Evolutionary conservation across 2,888 invertebrate genomes (phyloP), one percentile per base, ranked within the genome.

Genomic region (Papilio protenor): DNA sequence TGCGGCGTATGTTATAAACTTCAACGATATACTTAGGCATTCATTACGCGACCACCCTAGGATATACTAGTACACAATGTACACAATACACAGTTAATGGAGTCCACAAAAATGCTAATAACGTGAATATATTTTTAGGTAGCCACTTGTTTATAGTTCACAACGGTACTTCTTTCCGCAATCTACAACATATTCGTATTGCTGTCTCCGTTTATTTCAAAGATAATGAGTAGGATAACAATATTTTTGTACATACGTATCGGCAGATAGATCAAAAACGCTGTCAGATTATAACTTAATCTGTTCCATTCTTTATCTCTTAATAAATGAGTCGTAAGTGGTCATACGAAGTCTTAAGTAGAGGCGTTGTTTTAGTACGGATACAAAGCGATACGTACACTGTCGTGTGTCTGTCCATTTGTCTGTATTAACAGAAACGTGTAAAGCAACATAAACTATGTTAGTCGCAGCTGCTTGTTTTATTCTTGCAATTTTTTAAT

Each of bases 251-350:
- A 11, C 21, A 59, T 12, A 10, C 33, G 8, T 61, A 27, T 59
- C 59, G 10, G 1, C 12, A 59, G 23, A 23, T 11, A 14, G 23
- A 61, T 11, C 64, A 49, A 47, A 70, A 76, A 57, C 80, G 79
- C 81, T 75, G 27, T 61, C 64, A 76, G 69, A 40, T 70, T 73
- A 18, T 77, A 59, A 77, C 78, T 80, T 77, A 69, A 14, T 45
- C 76, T 80, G 18, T 61, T 72, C 73, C 27, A 64, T 69, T 70
- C 69, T 73, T 83, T 82, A 84, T 84, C 84, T 84, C 81, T 83
- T 85, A 84, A 85, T 83, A 85, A 85, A 84, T 85, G 82, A 81
- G 76, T 81, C 78, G 79, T 82, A 82, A 85, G 83, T 81, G 82
- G 81, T 80, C 79, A 79, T 81, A 82, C 79, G 82, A 83, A 83